phyloP scores from a whole-genome alignment of 2,797 vertebrate species.

The Sphenopsis melanotis region DNA sequence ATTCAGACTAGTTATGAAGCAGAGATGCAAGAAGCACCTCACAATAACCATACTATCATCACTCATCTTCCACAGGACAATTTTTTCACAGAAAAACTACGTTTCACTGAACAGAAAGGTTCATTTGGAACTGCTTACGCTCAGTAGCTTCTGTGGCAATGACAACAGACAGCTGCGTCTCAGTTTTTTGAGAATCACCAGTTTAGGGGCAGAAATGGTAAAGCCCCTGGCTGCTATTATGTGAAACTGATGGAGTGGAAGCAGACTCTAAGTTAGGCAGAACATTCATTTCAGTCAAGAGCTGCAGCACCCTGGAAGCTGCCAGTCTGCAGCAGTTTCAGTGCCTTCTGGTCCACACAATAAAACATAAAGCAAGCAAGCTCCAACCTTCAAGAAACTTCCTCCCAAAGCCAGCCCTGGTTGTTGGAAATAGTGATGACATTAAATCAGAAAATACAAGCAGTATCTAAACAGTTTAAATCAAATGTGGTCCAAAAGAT shows the following conservation, averaged over 20 bases:
- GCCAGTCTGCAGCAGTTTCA: background rate
- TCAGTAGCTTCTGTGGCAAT: background rate
- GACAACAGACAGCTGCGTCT: background rate
- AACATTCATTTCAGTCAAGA: background rate
- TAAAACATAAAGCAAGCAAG: background rate
- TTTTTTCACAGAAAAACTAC: background rate
- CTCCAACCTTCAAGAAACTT: background rate
- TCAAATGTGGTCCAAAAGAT: background rate
- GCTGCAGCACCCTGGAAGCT: background rate
- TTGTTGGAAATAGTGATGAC: background rate
- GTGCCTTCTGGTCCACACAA: background rate
- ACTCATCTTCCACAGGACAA: background rate
- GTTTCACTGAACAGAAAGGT: background rate
- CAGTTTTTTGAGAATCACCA: background rate
- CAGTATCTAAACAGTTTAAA: background rate
- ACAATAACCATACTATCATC: background rate
- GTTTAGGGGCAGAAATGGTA: background rate
- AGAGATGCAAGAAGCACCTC: background rate
- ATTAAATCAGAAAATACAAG: background rate
- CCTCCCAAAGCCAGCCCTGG: background rate
- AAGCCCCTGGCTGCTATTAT: background rate
- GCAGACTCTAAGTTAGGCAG: background rate
- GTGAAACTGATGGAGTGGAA: background rate
- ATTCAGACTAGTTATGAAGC: background rate
- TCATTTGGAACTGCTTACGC: background rate